Base-by-base conservation (phyloP, 2,888 invertebrate species). In the Tanaodytes sp. region DNA sequence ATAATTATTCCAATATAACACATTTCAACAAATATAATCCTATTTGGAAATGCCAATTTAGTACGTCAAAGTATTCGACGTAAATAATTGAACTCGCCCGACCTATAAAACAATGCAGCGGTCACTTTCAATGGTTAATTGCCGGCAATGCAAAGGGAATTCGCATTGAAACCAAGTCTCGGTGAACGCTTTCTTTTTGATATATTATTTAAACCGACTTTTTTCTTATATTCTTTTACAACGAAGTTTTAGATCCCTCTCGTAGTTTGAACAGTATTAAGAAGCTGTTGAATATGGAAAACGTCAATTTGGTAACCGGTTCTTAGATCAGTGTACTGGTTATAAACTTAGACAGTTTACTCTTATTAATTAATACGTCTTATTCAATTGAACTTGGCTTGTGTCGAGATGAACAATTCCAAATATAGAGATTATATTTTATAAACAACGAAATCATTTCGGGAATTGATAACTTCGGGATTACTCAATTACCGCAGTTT, bases 311-410 rank as follows among this genome's bases (percentile, higher is more conserved):
- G 43, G 69, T 69, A 59, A 69, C 69, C 59, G 55, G 55, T 55
- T 67, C 67, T 63, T 58, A 63, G 54, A 69, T 69, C 63, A 43
- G 43, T 69, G 39, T 52, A 63, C 63, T n/a, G 69, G 59, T 54
- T 69, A 69, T 63, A 69, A 63, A 63, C 63, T 59, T 69, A 63
- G 59, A 59, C 63, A 59, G 69, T 64, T 63, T 69, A 63, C 63
- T 63, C 42, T 63, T 69, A 59, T 69, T 69, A 64, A 67, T 69
- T 48, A 69, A 69, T 59, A 54, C 59, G 66, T 57, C 57, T 55
- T 61, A 27, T 67, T 57, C 57, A 49, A 49, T 57, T 31, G 43
- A 23, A 55, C 55, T 55, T 59, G 30, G 54, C 40, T 36, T 12
- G 46, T 59, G 27, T 30, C 19, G 14, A 66, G 54, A 66, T 66